These are phyloP conservation scores for Eciton burchellii DNA, from an alignment of 1,140 invertebrate species.

Conservation along the genomic window DNA sequence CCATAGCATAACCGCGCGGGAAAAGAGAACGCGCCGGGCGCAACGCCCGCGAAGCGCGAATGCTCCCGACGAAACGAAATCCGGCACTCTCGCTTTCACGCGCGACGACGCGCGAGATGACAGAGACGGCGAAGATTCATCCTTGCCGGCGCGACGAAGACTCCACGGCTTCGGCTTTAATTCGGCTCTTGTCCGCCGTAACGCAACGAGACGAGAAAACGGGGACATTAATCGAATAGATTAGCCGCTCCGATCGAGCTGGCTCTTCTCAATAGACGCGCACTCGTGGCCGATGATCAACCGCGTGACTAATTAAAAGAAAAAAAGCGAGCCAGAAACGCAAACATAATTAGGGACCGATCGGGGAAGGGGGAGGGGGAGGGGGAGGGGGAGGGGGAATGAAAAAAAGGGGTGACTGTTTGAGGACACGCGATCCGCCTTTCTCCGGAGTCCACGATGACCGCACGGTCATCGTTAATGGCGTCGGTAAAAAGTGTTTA, in stretches of 20 bases:
- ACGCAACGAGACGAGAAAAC: no score
- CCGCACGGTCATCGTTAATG: slow-evolving; percentile 81
- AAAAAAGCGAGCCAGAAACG: slow-evolving; percentile 75
- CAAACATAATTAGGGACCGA: slow-evolving; percentile 82
- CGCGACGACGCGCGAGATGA: background rate
- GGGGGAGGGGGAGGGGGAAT: no score
- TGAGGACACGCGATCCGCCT: slow-evolving; percentile 82
- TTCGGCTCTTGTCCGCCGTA: no score
- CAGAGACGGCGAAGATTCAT: background rate
- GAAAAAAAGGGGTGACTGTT: slow-evolving; percentile 82
- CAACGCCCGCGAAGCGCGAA: background rate
- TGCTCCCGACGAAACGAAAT: slow-evolving; percentile 20
- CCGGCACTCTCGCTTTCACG: slow-evolving; percentile 25
- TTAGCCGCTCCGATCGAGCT: background rate
- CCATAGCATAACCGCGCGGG: slow-evolving; percentile 22
- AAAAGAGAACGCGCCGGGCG: no score
- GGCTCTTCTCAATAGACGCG: slow-evolving; percentile 46
- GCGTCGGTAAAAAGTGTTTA: slow-evolving; percentile 79
- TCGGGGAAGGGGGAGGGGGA: no score
- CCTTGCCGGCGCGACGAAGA: background rate
- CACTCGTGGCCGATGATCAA: slow-evolving; percentile 70
- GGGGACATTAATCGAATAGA: slow-evolving; percentile 10
- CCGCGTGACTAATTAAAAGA: slow-evolving; percentile 80
- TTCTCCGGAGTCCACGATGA: slow-evolving; percentile 72
- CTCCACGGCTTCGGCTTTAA: no score